Conservation (phyloP, 1,140 invertebrate genomes). For the Heliconius eleuchia region DNA sequence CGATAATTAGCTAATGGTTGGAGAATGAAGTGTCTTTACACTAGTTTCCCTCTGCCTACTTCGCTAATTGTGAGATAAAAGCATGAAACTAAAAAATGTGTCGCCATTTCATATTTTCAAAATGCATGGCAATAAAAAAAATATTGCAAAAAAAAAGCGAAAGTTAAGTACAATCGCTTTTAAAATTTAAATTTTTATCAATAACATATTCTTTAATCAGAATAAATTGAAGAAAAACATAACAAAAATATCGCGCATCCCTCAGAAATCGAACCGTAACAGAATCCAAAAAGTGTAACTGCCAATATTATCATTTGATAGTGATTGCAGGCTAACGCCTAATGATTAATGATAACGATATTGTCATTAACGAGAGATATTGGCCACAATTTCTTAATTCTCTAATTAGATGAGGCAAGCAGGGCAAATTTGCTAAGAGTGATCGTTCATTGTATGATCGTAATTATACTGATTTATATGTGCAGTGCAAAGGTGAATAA, state of each 20-base stretch:
- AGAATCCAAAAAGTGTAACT: constrained; percentile 51
- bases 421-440: constrained; percentile 56
- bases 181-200: too few relatives aligned
- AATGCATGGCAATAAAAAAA: too few relatives aligned
- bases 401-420: constrained; percentile 69
- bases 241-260: too few relatives aligned
- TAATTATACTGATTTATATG: constrained; percentile 25
- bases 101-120: too few relatives aligned
- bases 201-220: too few relatives aligned
- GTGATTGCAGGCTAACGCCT: constrained; percentile 60
- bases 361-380: constrained; percentile 70
- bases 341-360: constrained; percentile 74
- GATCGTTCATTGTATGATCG: constrained; percentile 41
- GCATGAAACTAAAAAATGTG: too few relatives aligned
- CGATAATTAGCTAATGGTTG: too few relatives aligned
- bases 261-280: not conserved
- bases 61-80: not conserved
- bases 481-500: constrained; percentile 2
- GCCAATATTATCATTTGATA: constrained; percentile 70
- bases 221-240: too few relatives aligned
- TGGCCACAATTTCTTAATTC: constrained; percentile 75
- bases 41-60: too few relatives aligned
- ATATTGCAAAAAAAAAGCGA: too few relatives aligned
- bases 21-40: too few relatives aligned
- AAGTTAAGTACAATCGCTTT: too few relatives aligned